Evolutionary conservation across 1,140 invertebrate genomes (phyloP).

Genomic region (Drosophila chauvacae): DNA sequence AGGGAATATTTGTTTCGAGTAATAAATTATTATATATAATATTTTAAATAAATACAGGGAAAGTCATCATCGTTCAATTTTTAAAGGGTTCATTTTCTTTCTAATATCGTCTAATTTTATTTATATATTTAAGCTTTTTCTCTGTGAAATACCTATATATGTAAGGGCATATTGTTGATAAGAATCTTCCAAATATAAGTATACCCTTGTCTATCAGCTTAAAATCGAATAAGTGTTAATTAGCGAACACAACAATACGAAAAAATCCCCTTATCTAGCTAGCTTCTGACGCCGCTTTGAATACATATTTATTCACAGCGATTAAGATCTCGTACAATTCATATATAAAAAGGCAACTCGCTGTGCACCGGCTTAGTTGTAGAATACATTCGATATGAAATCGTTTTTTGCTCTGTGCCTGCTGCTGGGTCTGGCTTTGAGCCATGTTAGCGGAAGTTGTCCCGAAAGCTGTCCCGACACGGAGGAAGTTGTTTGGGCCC

Average conservation of each 20-base stretch:
- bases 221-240: conserved; percentile 5
- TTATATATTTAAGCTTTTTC: background rate
- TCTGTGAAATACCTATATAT: background rate
- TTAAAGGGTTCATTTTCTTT: no score
- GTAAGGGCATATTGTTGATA: background rate
- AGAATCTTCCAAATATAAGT: background rate
- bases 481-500: conserved; percentile 64
- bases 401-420: conserved; percentile 18
- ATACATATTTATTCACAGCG: background rate
- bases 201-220: background rate
- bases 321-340: background rate
- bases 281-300: background rate
- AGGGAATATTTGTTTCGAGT: background rate
- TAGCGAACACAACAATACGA: conserved; percentile 1
- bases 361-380: conserved; percentile 6
- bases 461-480: conserved; percentile 54
- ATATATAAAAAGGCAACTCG: conserved; percentile 27
- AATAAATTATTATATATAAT: no score
- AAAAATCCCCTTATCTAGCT: conserved; percentile 4
- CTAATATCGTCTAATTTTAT: no score
- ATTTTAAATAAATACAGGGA: background rate
- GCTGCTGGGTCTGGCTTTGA: conserved; percentile 35
- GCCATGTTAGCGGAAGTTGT: conserved; percentile 44
- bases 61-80: background rate
- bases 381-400: conserved; percentile 48